Percentiles rank a stretch among this genome's conserved stretches.
Evolutionary conservation across 1,140 invertebrate species (phyloP).

Genomic region (Orius insidiosus): DNA sequence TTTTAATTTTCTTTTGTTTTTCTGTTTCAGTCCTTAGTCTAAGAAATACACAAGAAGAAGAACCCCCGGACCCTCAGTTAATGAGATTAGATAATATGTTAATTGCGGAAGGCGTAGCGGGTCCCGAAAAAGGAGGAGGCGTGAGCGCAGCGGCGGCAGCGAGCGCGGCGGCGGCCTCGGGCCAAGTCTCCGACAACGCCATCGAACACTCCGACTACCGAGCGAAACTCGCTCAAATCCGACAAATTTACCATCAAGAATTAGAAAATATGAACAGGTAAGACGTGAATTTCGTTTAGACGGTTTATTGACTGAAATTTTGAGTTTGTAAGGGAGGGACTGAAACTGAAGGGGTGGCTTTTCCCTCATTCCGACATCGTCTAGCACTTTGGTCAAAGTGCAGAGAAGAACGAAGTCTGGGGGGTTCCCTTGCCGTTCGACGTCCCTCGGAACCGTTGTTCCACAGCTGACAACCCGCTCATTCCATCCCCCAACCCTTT

Average conservation of each 20-base stretch:
- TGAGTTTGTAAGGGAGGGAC: no score
- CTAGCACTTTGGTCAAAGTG: neutral
- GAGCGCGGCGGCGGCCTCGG: conserved; percentile 68
- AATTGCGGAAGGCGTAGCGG: conserved; percentile 96
- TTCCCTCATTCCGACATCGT: conserved; percentile 5
- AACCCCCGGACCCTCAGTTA: conserved; percentile 94
- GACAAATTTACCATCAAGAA: conserved; percentile 98
- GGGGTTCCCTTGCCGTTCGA: neutral
- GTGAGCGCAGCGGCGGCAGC: conserved; percentile 79
- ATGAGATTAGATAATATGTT: conserved; percentile 99
- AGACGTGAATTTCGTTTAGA: no score
- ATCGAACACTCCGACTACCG: conserved; percentile 99
- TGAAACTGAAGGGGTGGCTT: neutral
- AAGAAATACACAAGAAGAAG: conserved; percentile 93
- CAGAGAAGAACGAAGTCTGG: conserved; percentile 1
- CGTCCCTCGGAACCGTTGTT: no score
- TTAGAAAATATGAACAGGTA: conserved; percentile 94
- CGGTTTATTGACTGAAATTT: no score
- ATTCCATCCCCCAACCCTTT: no score
- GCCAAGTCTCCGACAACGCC: conserved; percentile 71
- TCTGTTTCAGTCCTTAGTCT: conserved; percentile 70
- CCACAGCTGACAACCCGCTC: no score
- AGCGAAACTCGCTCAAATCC: conserved; percentile 95
- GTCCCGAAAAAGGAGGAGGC: conserved; percentile 90
- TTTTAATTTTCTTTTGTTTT: conserved; percentile 14